Conservation (phyloP, 2,113 vertebrate species). For the Microcebus murinus region DNA sequence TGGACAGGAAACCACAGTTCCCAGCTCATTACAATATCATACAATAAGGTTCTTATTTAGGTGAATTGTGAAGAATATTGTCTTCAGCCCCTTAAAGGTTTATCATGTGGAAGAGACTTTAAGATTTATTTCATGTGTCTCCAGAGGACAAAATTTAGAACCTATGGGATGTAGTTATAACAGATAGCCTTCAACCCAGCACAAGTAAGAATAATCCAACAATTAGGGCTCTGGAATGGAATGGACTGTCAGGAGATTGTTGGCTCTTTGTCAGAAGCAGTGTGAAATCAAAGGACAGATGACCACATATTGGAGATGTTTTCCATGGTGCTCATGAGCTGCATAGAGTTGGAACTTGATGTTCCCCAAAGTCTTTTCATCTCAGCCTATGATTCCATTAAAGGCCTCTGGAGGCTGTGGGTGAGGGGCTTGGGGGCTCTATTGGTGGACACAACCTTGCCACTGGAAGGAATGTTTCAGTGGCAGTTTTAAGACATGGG, state of each 20-base stretch:
- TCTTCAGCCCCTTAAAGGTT: not conserved
- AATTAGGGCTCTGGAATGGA: not conserved
- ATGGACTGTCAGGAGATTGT: not conserved
- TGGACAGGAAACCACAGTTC: not conserved
- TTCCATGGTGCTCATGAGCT: not conserved
- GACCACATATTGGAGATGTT: slow-evolving; percentile 2
- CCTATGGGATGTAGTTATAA: not conserved
- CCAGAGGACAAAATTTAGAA: not conserved
- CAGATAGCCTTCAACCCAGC: not conserved
- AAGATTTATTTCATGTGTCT: not conserved
- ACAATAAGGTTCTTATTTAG: not conserved
- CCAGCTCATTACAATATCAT: not conserved
- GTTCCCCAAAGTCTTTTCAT: not conserved
- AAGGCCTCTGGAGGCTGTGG: not conserved
- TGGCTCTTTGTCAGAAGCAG: not conserved
- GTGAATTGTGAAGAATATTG: not conserved
- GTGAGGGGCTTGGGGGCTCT: not conserved
- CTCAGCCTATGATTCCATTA: not conserved
- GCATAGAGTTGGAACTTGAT: not conserved
- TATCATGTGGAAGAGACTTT: not conserved
- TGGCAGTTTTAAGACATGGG: slow-evolving; percentile 19
- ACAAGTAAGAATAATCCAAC: not conserved
- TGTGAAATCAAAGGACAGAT: not conserved
- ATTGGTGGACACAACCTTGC: not conserved
- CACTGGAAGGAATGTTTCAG: not conserved